Evolutionary conservation across 1,140 invertebrate species (phyloP).

Genomic region (Ceratina australensis): DNA sequence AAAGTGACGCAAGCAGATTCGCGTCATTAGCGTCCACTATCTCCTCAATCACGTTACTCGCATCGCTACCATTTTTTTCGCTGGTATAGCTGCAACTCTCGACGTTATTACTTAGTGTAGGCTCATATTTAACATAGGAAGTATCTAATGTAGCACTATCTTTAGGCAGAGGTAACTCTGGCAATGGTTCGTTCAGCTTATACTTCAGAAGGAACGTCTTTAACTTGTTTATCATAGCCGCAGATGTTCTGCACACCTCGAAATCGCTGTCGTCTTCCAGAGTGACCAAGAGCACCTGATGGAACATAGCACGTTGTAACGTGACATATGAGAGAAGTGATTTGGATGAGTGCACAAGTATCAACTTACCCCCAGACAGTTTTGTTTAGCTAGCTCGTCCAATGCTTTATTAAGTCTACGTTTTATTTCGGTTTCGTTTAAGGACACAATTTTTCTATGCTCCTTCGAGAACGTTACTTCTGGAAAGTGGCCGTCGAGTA

Average conservation of each 20-base stretch:
- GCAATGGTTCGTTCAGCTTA: slow-evolving; percentile 77
- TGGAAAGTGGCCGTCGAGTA: slow-evolving; percentile 89
- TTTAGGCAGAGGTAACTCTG: slow-evolving; percentile 72
- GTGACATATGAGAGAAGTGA: too few species aligned
- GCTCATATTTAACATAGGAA: slow-evolving; percentile 63
- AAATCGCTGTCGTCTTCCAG: slow-evolving; percentile 86
- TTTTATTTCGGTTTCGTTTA: slow-evolving; percentile 85
- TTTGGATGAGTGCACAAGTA: too few species aligned
- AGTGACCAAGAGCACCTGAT: slow-evolving; percentile 81
- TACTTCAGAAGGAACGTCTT: slow-evolving; percentile 81
- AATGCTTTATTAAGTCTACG: slow-evolving; percentile 83
- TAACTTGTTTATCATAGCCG: slow-evolving; percentile 81
- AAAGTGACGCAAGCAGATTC: slow-evolving; percentile 81
- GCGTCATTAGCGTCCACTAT: slow-evolving; percentile 79
- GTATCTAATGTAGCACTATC: slow-evolving; percentile 70
- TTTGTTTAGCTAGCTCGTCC: slow-evolving; percentile 83
- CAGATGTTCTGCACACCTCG: slow-evolving; percentile 83
- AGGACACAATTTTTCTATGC: slow-evolving; percentile 86
- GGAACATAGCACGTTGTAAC: too few species aligned
- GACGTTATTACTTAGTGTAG: slow-evolving; percentile 29
- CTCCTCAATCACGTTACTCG: slow-evolving; percentile 73
- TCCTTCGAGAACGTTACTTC: slow-evolving; percentile 89
- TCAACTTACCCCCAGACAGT: slow-evolving; percentile 82
- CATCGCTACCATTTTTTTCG: slow-evolving; percentile 43
- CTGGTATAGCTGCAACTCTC: slow-evolving; percentile 38